phyloP scores from a whole-genome alignment of 1,140 invertebrate species.

The Saccostrea glomerata region DNA sequence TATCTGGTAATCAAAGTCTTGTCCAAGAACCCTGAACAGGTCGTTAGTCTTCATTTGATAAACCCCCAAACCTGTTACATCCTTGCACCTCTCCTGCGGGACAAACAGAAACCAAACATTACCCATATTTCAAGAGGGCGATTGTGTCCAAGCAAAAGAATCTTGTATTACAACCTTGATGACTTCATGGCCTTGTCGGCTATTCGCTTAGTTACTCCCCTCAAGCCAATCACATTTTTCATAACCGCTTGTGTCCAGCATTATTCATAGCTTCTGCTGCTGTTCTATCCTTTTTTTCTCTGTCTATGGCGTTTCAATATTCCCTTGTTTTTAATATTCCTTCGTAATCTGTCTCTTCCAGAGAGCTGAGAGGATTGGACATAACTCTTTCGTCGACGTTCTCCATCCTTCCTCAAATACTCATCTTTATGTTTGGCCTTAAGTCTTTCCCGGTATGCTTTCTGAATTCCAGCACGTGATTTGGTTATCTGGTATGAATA shows the following conservation, averaged over 20 bases:
- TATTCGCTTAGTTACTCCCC: too few relatives aligned
- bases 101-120: too few relatives aligned
- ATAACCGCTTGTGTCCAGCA: not conserved
- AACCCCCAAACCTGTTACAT: too few relatives aligned
- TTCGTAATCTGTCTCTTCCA: not conserved
- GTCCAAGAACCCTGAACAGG: too few relatives aligned
- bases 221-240: conserved; percentile 52
- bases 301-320: not conserved
- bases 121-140: not conserved
- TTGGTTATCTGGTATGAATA: not conserved
- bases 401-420: not conserved
- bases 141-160: conserved; percentile 38
- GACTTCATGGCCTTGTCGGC: not conserved
- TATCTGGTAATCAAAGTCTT: too few relatives aligned
- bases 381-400: not conserved
- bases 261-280: not conserved
- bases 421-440: not conserved
- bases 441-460: not conserved
- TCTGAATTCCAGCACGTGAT: not conserved
- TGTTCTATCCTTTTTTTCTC: not conserved
- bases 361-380: not conserved
- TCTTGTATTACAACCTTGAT: conserved; percentile 7
- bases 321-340: not conserved
- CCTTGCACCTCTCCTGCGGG: too few relatives aligned
- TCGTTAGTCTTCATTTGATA: too few relatives aligned